Evolutionary conservation across 2,888 invertebrate genomes (phyloP), one percentile per base, ranked within the genome.

Genomic region (Deilephila porcellus): DNA sequence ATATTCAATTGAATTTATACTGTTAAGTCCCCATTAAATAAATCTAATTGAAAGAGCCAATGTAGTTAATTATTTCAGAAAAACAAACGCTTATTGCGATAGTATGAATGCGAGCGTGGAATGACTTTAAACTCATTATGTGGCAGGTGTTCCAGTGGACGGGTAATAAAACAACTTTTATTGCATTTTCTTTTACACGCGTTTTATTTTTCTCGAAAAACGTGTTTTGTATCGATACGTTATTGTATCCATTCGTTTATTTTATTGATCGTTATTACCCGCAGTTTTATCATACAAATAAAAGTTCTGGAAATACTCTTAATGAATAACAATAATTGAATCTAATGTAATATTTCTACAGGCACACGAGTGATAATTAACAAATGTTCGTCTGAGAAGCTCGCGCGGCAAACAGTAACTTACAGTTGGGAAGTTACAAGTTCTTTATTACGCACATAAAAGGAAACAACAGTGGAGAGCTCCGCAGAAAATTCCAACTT

Each of bases 161-260:
- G 80, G 80, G 83, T 85, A 86, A 87, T 90, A 90, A 91, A 91
- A 88, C 86, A 88, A 90, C 85, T 90, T 91, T 91, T 91, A 91
- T 91, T 88, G 86, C 84, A 87, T 88, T 89, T 85, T 82, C 84
- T 87, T 91, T 90, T 86, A 88, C 85, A 84, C 83, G 85, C 87
- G 83, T 85, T 82, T 86, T 84, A 84, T 87, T 4, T 4, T 25
- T 11, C 7, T 62, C 60, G 60, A 20, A 8, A 71, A 29, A 2
- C 14, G 1, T n/a, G 52, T 20, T 37, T 53, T 53, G 62, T 62
- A 53, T 72, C 20, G 37, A 52, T 45, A 29, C 52, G n/a, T 62
- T 19, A 52, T 71, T 63, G 25, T 17, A 14, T 34, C 5, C 29
- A 72, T 32, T 64, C n/a, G 32, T 62, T 53, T 29, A 34, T 63